A percentile compares a stretch with the other conserved stretches of the same genome.
Evolutionary conservation across 2,888 invertebrate species (phyloP).

Genomic region (Nemoura dubitans): DNA sequence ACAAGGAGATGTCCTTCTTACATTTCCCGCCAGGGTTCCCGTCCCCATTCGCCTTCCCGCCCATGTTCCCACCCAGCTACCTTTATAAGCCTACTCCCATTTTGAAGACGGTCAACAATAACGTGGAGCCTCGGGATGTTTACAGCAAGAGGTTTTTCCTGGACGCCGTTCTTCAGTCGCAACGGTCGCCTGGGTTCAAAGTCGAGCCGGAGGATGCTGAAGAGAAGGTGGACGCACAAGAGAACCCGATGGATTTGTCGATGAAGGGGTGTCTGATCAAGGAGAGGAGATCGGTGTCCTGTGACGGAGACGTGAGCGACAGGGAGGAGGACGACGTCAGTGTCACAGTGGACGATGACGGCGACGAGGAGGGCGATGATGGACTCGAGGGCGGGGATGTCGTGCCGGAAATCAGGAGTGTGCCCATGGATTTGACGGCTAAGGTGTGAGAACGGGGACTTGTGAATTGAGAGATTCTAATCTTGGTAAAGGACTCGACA

Average conservation of each 20-base stretch:
- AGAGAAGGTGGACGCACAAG: slow-evolving; percentile 57
- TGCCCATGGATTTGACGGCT: slow-evolving; percentile 73
- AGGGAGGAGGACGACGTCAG: slow-evolving; percentile 35
- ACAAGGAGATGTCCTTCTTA: background rate
- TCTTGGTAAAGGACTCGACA: background rate
- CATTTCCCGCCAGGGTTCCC: background rate
- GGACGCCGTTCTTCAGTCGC: slow-evolving; percentile 78
- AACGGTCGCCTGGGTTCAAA: slow-evolving; percentile 62
- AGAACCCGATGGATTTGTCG: slow-evolving; percentile 52
- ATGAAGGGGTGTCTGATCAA: slow-evolving; percentile 48
- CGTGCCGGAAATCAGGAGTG: slow-evolving; percentile 54
- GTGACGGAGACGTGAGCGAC: slow-evolving; percentile 19
- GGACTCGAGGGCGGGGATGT: background rate
- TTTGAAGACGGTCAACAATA: slow-evolving; percentile 44
- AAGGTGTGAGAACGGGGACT: slow-evolving; percentile 66
- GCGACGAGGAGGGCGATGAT: slow-evolving; percentile 36
- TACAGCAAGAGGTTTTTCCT: slow-evolving; percentile 77
- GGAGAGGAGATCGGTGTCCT: slow-evolving; percentile 32
- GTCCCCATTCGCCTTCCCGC: slow-evolving; percentile 32
- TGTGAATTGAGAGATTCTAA: background rate
- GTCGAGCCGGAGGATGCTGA: slow-evolving; percentile 62
- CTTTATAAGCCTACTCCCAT: slow-evolving; percentile 37
- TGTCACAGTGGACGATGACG: slow-evolving; percentile 38
- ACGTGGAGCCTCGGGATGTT: slow-evolving; percentile 63
- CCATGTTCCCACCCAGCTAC: slow-evolving; percentile 45